A percentile compares a stretch with the other conserved stretches of the same genome.
phyloP scores from a whole-genome alignment of 1,140 invertebrate genomes.

The honey bee (Apis mellifera) region DNA sequence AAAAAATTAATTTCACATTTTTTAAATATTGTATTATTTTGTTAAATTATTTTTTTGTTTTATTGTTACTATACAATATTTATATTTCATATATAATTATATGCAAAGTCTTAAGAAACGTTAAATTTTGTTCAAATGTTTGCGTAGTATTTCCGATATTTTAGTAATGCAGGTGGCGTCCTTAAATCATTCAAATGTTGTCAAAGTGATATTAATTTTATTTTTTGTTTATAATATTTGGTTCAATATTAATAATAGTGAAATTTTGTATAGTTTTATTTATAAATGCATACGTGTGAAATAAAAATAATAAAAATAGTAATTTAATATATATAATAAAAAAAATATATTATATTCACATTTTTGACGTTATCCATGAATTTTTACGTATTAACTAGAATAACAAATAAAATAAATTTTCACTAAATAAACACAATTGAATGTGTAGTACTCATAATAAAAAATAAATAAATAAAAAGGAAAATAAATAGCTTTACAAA shows the following conservation, averaged over 20 bases:
- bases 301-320: neutral
- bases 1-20: too few relatives aligned
- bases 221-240: neutral
- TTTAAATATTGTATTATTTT: too few relatives aligned
- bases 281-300: neutral
- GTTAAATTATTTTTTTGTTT: neutral
- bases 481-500: neutral
- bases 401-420: neutral
- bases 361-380: neutral
- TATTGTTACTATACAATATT: neutral
- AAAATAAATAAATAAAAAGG: conserved; percentile 10
- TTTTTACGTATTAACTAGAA: neutral
- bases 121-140: neutral
- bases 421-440: neutral
- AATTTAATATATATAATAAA: neutral
- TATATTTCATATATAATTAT: neutral
- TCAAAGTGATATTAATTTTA: neutral
- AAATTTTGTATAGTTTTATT: neutral
- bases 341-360: neutral
- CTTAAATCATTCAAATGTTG: neutral
- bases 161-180: neutral
- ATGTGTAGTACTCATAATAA: neutral
- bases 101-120: neutral
- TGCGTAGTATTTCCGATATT: neutral
- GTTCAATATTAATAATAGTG: neutral